A percentile compares a stretch with the other conserved stretches of the same genome.
Conservation (phyloP, 2,797 vertebrate genomes). For the Gobionotothen gibberifrons region DNA sequence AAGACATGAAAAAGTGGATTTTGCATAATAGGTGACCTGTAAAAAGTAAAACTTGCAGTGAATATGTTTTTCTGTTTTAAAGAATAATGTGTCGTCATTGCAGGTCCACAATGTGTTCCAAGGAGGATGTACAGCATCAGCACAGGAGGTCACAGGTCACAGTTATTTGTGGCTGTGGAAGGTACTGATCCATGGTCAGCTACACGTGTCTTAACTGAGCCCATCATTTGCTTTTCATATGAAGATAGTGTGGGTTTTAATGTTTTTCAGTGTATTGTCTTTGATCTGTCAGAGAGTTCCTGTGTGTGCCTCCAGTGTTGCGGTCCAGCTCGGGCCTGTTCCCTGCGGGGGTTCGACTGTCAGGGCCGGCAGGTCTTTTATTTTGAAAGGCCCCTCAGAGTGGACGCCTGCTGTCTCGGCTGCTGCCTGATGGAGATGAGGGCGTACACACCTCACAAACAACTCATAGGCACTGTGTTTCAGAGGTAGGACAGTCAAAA, state of each 20-base stretch:
- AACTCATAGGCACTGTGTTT: slow-evolving; percentile 76
- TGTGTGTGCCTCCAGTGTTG: slow-evolving; percentile 85
- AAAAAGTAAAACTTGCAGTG: background rate
- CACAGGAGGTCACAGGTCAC: slow-evolving; percentile 68
- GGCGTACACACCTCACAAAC: slow-evolving; percentile 73
- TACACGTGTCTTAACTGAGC: slow-evolving; percentile 2
- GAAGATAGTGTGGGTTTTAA: background rate
- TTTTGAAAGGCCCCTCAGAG: slow-evolving; percentile 81
- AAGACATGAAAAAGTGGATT: too few relatives aligned
- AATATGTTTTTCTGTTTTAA: background rate
- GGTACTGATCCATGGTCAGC: slow-evolving; percentile 67
- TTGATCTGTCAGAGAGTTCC: slow-evolving; percentile 78
- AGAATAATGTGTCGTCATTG: background rate
- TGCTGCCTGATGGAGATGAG: slow-evolving; percentile 87
- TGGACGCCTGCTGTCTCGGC: slow-evolving; percentile 81
- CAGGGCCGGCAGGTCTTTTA: slow-evolving; percentile 76
- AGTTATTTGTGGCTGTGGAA: slow-evolving; percentile 84
- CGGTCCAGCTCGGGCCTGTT: slow-evolving; percentile 82
- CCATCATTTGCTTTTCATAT: background rate
- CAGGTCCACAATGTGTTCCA: slow-evolving; percentile 84
- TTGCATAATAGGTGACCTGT: too few relatives aligned
- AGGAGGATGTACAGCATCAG: slow-evolving; percentile 82
- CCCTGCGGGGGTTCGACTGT: slow-evolving; percentile 73
- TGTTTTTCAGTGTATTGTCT: background rate
- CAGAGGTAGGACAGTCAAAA: slow-evolving; percentile 66